A percentile compares a stretch with the other conserved stretches of the same genome.
These are phyloP conservation scores for Cephalopterus ornatus DNA, from an alignment of 2,113 vertebrate genomes.

Conservation along the genomic window DNA sequence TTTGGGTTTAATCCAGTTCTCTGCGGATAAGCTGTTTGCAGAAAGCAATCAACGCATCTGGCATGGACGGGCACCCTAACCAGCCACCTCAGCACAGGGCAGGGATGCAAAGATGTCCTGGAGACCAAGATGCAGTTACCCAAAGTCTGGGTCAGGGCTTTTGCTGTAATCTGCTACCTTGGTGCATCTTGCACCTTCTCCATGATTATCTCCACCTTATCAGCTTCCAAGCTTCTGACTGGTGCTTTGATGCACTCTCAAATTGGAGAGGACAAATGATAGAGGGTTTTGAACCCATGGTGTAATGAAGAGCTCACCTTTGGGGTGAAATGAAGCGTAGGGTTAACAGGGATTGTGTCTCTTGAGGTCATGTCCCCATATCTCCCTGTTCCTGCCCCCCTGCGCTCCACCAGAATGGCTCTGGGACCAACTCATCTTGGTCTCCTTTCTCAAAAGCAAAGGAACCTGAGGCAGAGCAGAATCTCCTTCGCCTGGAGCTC, in stretches of 20 bases:
- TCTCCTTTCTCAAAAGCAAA: background rate
- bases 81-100: background rate
- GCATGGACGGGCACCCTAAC: background rate
- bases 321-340: background rate
- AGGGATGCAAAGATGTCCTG: background rate
- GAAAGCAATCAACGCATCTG: background rate
- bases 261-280: background rate
- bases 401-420: background rate
- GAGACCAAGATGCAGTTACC: background rate
- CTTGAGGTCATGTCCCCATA: background rate
- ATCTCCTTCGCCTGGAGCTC: background rate
- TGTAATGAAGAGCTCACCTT: background rate
- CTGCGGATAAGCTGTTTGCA: background rate
- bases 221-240: background rate
- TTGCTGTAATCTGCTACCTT: background rate
- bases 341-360: background rate
- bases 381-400: background rate
- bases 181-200: background rate
- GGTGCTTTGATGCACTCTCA: background rate
- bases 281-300: background rate
- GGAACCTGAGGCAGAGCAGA: background rate
- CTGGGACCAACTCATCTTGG: background rate
- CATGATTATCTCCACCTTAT: background rate
- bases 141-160: background rate
- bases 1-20: constrained; percentile 51